Base-by-base conservation (phyloP, 1,140 invertebrate species). In the Argopecten irradians region DNA sequence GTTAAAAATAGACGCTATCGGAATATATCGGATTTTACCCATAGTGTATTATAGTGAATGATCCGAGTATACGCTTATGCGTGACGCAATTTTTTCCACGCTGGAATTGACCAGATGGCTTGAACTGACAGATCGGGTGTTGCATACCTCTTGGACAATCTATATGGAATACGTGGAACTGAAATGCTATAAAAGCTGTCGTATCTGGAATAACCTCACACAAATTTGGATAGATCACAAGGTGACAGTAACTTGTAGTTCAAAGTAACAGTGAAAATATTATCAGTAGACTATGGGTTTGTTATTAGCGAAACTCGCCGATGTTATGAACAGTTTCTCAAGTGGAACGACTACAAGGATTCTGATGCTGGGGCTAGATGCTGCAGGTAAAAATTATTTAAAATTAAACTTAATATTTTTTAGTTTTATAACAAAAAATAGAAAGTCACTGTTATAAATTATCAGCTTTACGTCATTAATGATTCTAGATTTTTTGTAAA, bases 361-460 rank as follows among this genome's bases (percentile, higher is more conserved):
- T 86, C 86, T 95, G 13, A 92, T 95, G 92, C 87, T 95, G 9
- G 94, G 94, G 55, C 85, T 95, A 84, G 94, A 95, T 89, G 93
- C 92, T 86, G 94, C 94, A 89, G 94, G 94, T 93, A 93, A 88
- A 82, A 41, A 39, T 84, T 39, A 39, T 19, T 46, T 28, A 5
- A 22, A 28, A 19, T 82, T 19, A n/a, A 32, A 84, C 41, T 33
- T 28, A 16, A 35, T 19, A 43, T 22, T 36, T 33, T 43, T n/a
- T n/a, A 84, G 84, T n/a, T 8, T 84, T 16, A 35, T 36, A 84
- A 5, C 8, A 84, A 3, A 19, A n/a, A 39, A 13, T 5, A 8
- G 8, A 7, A 84, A 11, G 28, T n/a, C 19, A 8, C 2, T 83
- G 46, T 39, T 13, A 39, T 39, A 8, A 35, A 3, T 88, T 8